phyloP scores from a whole-genome alignment of 2,113 vertebrate genomes.

The Thryonomys swinderianus region DNA sequence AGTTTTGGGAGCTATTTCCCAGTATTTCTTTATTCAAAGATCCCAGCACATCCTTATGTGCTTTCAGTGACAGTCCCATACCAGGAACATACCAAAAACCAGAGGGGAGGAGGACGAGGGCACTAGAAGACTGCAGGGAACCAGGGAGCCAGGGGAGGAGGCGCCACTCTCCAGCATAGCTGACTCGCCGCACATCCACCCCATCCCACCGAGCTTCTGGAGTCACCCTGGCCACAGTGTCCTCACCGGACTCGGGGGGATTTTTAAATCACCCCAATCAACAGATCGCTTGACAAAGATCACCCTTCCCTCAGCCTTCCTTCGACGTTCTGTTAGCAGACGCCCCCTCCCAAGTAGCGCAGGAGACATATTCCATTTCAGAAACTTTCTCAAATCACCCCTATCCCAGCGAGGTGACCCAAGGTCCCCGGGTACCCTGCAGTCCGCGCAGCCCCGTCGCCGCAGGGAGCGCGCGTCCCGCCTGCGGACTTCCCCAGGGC shows the following conservation, averaged over 20 bases:
- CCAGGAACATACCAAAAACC: constrained; percentile 74
- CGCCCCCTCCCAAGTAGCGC: background rate
- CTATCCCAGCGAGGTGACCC: background rate
- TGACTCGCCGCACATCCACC: background rate
- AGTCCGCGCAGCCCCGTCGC: background rate
- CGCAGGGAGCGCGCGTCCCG: background rate
- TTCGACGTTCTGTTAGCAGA: constrained; percentile 38
- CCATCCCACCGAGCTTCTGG: background rate
- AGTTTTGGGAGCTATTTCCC: background rate
- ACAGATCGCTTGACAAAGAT: background rate
- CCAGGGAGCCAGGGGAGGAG: background rate
- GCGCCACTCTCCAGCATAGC: background rate
- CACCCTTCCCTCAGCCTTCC: background rate
- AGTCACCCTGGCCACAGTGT: background rate
- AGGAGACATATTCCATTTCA: constrained; percentile 32
- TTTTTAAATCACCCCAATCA: background rate
- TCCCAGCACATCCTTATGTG: constrained; percentile 62
- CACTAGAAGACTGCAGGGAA: constrained; percentile 6
- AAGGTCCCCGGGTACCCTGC: background rate
- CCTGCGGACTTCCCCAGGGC: background rate
- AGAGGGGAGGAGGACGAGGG: constrained; percentile 46
- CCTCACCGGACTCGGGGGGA: constrained; percentile 6
- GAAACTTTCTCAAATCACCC: constrained; percentile 70
- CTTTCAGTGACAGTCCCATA: constrained; percentile 66
- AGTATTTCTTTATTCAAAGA: constrained; percentile 59